phyloP scores from a whole-genome alignment of 2,888 invertebrate species.

The Boloria euphrosyne region DNA sequence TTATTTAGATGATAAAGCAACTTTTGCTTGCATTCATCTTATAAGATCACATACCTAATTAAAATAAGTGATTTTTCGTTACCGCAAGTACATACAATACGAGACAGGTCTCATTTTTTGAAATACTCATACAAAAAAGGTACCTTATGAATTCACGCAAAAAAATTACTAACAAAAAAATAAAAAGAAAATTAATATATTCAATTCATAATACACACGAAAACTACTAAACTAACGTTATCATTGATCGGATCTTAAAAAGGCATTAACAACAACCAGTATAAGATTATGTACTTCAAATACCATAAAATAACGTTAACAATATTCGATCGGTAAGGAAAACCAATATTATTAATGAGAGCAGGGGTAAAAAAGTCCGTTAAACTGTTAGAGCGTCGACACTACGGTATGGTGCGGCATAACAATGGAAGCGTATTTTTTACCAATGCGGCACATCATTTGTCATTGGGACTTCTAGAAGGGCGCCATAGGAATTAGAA shows the following conservation, averaged over 20 bases:
- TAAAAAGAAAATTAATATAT: too few species aligned
- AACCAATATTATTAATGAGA: conserved; percentile 36
- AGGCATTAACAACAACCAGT: background rate
- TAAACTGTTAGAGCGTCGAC: conserved; percentile 57
- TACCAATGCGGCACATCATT: conserved; percentile 74
- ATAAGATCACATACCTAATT: too few species aligned
- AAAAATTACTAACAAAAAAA: too few species aligned
- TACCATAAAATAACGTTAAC: conserved; percentile 14
- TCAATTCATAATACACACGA: background rate
- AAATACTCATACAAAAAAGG: too few species aligned
- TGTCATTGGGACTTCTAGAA: conserved; percentile 66
- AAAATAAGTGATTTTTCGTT: too few species aligned
- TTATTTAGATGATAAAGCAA: background rate
- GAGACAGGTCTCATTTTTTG: too few species aligned
- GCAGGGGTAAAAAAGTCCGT: conserved; percentile 48
- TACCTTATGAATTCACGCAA: too few species aligned
- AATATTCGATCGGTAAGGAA: conserved; percentile 19
- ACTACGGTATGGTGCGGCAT: conserved; percentile 51
- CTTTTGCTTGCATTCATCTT: too few species aligned
- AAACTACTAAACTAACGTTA: too few species aligned
- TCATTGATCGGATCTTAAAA: background rate
- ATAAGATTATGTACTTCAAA: background rate
- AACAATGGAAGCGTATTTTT: conserved; percentile 62
- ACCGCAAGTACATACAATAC: too few species aligned
- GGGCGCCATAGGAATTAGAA: conserved; percentile 61